Evolutionary conservation across 1,140 invertebrate species (phyloP), one percentile per base, ranked within the genome.

Genomic region (Leptonema lineaticorne): DNA sequence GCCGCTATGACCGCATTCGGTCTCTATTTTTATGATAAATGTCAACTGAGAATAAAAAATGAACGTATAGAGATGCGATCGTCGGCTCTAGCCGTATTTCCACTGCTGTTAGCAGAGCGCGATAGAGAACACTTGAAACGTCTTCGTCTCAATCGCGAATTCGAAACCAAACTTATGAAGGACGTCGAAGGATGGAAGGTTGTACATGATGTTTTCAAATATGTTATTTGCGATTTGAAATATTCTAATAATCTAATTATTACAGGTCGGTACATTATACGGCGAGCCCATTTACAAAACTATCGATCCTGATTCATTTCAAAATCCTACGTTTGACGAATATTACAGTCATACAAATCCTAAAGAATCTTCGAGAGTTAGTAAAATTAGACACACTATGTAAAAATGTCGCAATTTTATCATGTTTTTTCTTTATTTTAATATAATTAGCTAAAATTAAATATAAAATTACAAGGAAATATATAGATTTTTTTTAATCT

Each of bases 121-220:
- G 92, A 96, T 76, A 79, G 93, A 72, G 86, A 86, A 82, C 93
- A 86, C 74, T 78, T 97, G 75, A 95, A 92, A 74, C 90, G 94
- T 75, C 62, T 93, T 1, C 83, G 89, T 59, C 84, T 83, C 50
- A 95, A 94, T 79, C 85, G 92, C 16, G 92, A 96, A 58, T 89
- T 90, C 64, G 94, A 97, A 80, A 85, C 84, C 45, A 86, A 92
- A 67, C 81, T 97, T 8, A 97, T 96, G 95, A 88, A 87, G 67
- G 87, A 95, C 79, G 91, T 94, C 2, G 88, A 89, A 66, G 92
- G 91, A 74, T 97, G 95, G 95, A 87, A 89, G 81, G 84, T 82
- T 74, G 41, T 1, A 28, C 24, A 58, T 28, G n/a, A 20, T 14
- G 24, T 26, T 59, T 28, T 50, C 59, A 29, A 16, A 22, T 20